A percentile compares a stretch with the other conserved stretches of the same genome.
phyloP scores from a whole-genome alignment of 2,797 vertebrate species.

The Mycteria americana region DNA sequence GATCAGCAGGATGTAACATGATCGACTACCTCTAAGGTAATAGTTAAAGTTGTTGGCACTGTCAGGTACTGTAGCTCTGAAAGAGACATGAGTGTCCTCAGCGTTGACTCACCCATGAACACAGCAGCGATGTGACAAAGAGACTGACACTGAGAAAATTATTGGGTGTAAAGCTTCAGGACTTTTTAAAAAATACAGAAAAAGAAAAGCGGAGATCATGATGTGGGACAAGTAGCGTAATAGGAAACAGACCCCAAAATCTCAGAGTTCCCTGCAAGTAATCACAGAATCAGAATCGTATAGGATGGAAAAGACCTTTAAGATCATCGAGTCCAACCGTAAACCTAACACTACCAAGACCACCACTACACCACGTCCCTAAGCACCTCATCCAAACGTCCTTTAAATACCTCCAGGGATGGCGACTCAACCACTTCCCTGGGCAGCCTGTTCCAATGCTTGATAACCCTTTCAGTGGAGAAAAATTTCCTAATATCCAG shows the following conservation, averaged over 20 bases:
- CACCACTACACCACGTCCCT: no score
- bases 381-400: no score
- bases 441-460: no score
- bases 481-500: no score
- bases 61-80: not conserved
- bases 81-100: not conserved
- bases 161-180: not conserved
- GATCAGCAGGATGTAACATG: not conserved
- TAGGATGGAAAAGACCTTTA: no score
- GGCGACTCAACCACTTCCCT: no score
- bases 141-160: not conserved
- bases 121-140: not conserved
- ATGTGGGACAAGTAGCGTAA: not conserved
- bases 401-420: no score
- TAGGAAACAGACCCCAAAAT: not conserved
- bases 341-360: no score
- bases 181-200: not conserved
- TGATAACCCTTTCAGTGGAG: no score
- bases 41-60: not conserved
- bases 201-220: not conserved
- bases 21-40: not conserved
- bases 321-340: no score
- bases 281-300: no score
- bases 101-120: fast-evolving
- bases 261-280: not conserved